Conservation (phyloP, 2,113 vertebrate species). For the Sinocyclocheilus anophthalmus region DNA sequence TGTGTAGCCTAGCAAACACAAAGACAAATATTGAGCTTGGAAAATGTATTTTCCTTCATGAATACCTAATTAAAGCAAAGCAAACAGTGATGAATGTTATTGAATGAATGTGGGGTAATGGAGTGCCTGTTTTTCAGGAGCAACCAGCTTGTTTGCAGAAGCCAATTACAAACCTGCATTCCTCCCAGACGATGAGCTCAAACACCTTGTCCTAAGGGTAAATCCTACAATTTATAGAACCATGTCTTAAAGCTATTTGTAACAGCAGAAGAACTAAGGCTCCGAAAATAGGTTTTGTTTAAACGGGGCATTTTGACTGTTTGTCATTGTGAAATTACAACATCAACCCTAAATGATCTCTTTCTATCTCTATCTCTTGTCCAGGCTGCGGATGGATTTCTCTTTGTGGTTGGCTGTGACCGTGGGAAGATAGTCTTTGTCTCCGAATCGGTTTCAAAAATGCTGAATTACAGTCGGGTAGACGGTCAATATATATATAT, state of each 20-base stretch:
- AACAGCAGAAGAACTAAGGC: neutral
- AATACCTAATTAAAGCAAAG: neutral
- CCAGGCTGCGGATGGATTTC: conserved; percentile 90
- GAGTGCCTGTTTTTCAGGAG: conserved; percentile 71
- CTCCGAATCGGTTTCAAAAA: conserved; percentile 89
- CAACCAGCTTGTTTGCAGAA: conserved; percentile 80
- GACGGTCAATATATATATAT: conserved; percentile 27
- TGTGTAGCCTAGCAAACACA: neutral
- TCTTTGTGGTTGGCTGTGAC: conserved; percentile 92
- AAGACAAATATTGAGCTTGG: neutral
- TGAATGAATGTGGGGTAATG: neutral
- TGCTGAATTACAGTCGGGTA: conserved; percentile 88
- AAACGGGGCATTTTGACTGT: neutral
- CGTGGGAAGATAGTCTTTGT: conserved; percentile 91
- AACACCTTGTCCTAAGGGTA: conserved; percentile 86
- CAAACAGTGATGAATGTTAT: neutral
- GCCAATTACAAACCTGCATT: conserved; percentile 85
- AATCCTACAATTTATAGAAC: conserved; percentile 31
- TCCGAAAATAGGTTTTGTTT: neutral
- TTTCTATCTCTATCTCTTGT: neutral
- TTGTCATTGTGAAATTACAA: neutral
- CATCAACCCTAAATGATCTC: neutral
- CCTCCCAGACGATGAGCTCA: conserved; percentile 86
- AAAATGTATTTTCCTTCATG: neutral
- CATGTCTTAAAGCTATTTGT: neutral